phyloP scores from a whole-genome alignment of 1,140 invertebrate genomes.

The Drosophila repletoides region DNA sequence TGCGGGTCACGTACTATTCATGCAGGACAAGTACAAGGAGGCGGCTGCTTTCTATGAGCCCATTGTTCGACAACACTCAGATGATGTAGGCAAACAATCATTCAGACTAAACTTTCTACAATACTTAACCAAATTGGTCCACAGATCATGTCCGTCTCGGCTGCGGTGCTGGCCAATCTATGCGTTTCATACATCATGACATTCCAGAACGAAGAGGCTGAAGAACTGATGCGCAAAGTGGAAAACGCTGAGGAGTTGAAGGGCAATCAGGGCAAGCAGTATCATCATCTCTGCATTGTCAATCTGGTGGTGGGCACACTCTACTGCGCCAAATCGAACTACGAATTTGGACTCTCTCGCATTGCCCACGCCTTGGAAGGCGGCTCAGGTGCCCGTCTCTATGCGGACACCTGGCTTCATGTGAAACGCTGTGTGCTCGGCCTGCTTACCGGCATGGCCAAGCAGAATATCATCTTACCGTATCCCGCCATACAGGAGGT shows the following conservation, averaged over 20 bases:
- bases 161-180: constrained; percentile 98
- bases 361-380: constrained; percentile 85
- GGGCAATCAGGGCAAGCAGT: constrained; percentile 95
- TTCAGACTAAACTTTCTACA: neutral
- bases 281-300: constrained; percentile 99
- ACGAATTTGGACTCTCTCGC: constrained; percentile 99
- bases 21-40: constrained; percentile 99
- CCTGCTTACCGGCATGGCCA: constrained; percentile 93
- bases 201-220: constrained; percentile 99
- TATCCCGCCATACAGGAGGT: constrained; percentile 94
- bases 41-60: constrained; percentile 99
- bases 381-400: constrained; percentile 84
- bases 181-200: constrained; percentile 99
- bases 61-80: constrained; percentile 98
- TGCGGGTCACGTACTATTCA: constrained; percentile 99
- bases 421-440: constrained; percentile 96
- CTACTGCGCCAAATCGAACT: constrained; percentile 99
- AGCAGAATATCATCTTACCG: constrained; percentile 93
- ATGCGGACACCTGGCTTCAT: constrained; percentile 98
- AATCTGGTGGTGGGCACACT: constrained; percentile 99
- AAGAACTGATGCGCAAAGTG: constrained; percentile 97
- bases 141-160: constrained; percentile 95
- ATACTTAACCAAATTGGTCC: neutral
- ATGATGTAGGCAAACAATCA: constrained; percentile 87
- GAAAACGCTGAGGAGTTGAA: constrained; percentile 98